A percentile compares a stretch with the other conserved stretches of the same genome.
These are phyloP conservation scores for Synodontis membranacea DNA, from an alignment of 2,113 vertebrate genomes.

Conservation along the genomic window DNA sequence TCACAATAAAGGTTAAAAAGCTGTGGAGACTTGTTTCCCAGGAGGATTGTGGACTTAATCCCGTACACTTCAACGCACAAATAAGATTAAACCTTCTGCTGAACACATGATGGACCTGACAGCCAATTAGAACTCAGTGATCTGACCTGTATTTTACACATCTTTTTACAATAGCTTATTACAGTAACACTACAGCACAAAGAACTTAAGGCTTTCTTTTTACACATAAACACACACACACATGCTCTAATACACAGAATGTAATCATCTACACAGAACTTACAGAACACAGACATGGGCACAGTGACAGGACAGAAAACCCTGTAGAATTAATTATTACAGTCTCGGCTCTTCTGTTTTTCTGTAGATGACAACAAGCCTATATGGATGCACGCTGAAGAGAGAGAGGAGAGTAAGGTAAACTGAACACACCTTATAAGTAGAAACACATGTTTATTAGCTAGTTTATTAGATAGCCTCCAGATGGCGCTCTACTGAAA, in stretches of 20 bases:
- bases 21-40: slow-evolving; percentile 2
- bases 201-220: background rate
- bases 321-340: background rate
- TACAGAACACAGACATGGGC: background rate
- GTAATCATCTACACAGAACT: background rate
- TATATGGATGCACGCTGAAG: slow-evolving; percentile 92
- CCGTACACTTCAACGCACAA: background rate
- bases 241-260: background rate
- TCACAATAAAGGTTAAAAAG: background rate
- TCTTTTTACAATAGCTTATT: background rate
- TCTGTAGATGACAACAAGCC: slow-evolving; percentile 87
- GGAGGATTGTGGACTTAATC: slow-evolving; percentile 32
- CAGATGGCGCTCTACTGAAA: background rate
- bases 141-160: background rate
- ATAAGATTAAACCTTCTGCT: background rate
- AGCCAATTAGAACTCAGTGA: slow-evolving; percentile 31
- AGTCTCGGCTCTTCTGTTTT: background rate
- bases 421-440: background rate
- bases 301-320: background rate
- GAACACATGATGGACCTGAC: slow-evolving; percentile 15
- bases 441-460: background rate
- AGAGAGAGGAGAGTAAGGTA: slow-evolving; percentile 88
- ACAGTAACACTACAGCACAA: background rate
- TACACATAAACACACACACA: background rate
- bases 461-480: background rate